Percentiles rank a stretch among this genome's conserved stretches.
phyloP scores from a whole-genome alignment of 2,888 invertebrate species.

The Ophion costatus region DNA sequence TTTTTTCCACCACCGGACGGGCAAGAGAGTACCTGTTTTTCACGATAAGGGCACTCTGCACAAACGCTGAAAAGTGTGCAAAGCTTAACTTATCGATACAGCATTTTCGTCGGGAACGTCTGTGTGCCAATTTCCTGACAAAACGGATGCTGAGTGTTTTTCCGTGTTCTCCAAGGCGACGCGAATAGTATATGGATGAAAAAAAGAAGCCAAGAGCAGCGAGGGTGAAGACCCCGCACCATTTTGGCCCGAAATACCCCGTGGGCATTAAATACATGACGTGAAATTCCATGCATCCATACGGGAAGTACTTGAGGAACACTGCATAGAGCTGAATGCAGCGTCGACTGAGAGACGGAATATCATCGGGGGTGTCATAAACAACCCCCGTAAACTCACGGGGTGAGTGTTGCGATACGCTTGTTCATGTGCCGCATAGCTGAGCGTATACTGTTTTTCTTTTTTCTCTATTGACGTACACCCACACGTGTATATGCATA shows the following conservation, averaged over 20 bases:
- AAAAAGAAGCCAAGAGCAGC: neutral
- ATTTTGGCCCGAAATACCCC: conserved; percentile 10
- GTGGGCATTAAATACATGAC: conserved; percentile 17
- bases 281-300: conserved; percentile 54
- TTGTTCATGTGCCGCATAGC: conserved; percentile 57
- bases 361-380: conserved; percentile 67
- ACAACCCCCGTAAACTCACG: conserved; percentile 53
- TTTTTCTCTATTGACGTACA: neutral
- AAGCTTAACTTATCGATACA: neutral
- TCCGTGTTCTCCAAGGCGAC: neutral
- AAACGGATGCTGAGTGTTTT: neutral
- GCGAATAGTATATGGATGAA: neutral
- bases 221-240: neutral
- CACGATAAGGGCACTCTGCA: neutral
- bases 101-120: neutral
- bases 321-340: conserved; percentile 15
- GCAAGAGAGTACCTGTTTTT: too few species aligned
- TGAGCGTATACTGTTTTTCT: conserved; percentile 23
- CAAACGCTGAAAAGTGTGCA: neutral
- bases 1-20: too few species aligned
- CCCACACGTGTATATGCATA: neutral
- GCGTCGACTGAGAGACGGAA: conserved; percentile 59
- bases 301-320: conserved; percentile 58
- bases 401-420: conserved; percentile 51
- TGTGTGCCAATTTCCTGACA: neutral